These are phyloP conservation scores for Cassiopea andromeda DNA, from an alignment of 30 jellyfish, hydroid and myxozoan genomes.

Conservation along the genomic window DNA sequence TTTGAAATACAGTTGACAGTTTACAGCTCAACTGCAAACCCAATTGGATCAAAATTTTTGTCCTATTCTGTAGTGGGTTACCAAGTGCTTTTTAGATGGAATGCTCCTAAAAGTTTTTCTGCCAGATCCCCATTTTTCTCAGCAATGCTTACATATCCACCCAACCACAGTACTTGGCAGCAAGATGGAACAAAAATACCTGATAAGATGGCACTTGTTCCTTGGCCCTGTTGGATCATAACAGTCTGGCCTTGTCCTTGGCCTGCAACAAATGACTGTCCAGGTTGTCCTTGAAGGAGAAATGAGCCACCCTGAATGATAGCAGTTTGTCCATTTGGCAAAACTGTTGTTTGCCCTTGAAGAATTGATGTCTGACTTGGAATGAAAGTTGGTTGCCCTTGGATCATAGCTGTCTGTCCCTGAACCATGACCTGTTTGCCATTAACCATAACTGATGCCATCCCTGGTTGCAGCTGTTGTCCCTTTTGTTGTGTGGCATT, in stretches of 20 bases:
- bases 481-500: slow-evolving; percentile 83
- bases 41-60: no score
- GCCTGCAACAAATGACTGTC: slow-evolving; percentile 89
- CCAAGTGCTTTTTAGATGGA: no score
- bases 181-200: slow-evolving; percentile 21
- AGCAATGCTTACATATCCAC: neutral
- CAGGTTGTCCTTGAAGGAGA: slow-evolving; percentile 96
- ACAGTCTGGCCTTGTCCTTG: slow-evolving; percentile 98
- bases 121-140: no score
- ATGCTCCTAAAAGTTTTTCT: no score
- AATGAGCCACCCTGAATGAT: slow-evolving; percentile 96
- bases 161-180: neutral
- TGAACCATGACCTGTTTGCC: slow-evolving; percentile 99
- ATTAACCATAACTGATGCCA: slow-evolving; percentile 98
- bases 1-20: no score
- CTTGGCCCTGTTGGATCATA: slow-evolving; percentile 91
- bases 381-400: slow-evolving; percentile 96
- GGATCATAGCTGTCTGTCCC: slow-evolving; percentile 95
- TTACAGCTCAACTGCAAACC: no score
- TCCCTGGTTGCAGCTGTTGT: slow-evolving; percentile 82
- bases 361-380: slow-evolving; percentile 93
- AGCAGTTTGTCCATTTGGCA: slow-evolving; percentile 97
- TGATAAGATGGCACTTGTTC: slow-evolving; percentile 59
- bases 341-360: slow-evolving; percentile 90
- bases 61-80: no score